Percentiles rank a stretch among this genome's conserved stretches.
phyloP scores from a whole-genome alignment of 1,140 invertebrate genomes.

The Macrobrachium nipponense region DNA sequence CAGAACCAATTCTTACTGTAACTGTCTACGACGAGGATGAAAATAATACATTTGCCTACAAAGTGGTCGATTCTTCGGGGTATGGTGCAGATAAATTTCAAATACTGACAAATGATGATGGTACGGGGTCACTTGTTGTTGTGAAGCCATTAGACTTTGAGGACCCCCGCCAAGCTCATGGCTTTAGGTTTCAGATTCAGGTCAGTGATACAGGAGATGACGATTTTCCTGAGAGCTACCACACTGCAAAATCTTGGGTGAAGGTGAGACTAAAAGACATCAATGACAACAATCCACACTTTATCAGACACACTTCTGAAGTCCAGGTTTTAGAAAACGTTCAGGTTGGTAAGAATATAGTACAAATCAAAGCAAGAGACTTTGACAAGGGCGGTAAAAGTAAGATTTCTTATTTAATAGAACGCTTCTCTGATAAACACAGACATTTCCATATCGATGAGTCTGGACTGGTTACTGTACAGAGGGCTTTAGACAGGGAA shows the following conservation, averaged over 20 bases:
- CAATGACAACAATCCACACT: slow-evolving; percentile 95
- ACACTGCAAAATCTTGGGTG: slow-evolving; percentile 95
- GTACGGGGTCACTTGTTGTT: slow-evolving; percentile 93
- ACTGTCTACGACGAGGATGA: slow-evolving; percentile 96
- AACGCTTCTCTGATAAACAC: slow-evolving; percentile 88
- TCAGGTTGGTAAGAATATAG: slow-evolving; percentile 86
- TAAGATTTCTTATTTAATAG: slow-evolving; percentile 91
- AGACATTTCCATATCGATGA: slow-evolving; percentile 92
- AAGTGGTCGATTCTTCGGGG: slow-evolving; percentile 92
- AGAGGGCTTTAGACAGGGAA: slow-evolving; percentile 77
- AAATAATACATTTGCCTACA: slow-evolving; percentile 96
- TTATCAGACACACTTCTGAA: slow-evolving; percentile 92
- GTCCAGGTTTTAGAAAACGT: slow-evolving; percentile 90
- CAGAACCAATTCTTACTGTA: slow-evolving; percentile 93
- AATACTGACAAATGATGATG: slow-evolving; percentile 96
- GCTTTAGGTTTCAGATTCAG: slow-evolving; percentile 92
- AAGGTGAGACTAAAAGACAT: slow-evolving; percentile 93
- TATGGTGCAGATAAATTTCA: slow-evolving; percentile 97
- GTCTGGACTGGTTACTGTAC: slow-evolving; percentile 88
- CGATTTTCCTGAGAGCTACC: slow-evolving; percentile 94
- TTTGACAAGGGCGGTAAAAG: slow-evolving; percentile 92
- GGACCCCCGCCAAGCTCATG: slow-evolving; percentile 90
- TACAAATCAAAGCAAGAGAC: slow-evolving; percentile 94
- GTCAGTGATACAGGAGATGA: slow-evolving; percentile 81
- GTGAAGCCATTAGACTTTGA: slow-evolving; percentile 94